A percentile compares a stretch with the other conserved stretches of the same genome.
These are phyloP conservation scores for Protobothrops mucrosquamatus DNA, from an alignment of 2,113 vertebrate species.

Conservation along the genomic window DNA sequence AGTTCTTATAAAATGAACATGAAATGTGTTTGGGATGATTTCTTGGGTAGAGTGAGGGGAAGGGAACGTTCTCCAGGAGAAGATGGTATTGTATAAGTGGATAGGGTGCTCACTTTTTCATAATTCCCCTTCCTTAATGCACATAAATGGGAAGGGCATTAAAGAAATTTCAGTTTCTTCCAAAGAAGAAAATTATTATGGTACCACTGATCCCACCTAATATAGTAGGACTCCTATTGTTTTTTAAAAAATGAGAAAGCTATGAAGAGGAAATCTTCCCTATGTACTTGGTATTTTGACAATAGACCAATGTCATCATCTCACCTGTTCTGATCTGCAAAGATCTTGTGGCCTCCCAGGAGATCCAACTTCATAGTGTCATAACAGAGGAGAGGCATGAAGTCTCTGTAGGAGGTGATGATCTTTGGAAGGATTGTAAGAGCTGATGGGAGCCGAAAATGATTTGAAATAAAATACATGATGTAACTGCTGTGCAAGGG, in stretches of 20 bases:
- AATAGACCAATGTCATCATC: neutral
- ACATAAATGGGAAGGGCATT: neutral
- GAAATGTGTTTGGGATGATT: neutral
- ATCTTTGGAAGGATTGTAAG: neutral
- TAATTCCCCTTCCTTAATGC: neutral
- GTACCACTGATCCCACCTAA: neutral
- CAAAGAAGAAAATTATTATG: neutral
- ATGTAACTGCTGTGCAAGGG: neutral
- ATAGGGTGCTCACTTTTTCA: neutral
- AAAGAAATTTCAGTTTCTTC: neutral
- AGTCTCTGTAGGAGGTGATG: neutral
- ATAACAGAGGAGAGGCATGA: neutral
- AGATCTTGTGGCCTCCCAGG: neutral
- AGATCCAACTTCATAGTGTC: neutral
- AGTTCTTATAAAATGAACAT: neutral
- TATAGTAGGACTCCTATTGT: neutral
- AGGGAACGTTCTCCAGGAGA: neutral
- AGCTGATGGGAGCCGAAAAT: neutral
- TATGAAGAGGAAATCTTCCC: neutral
- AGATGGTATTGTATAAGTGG: neutral
- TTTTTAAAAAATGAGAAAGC: neutral
- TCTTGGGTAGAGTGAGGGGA: neutral
- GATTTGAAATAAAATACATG: neutral
- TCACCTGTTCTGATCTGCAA: neutral
- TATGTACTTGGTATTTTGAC: neutral